phyloP scores from a whole-genome alignment of 2,113 vertebrate species.

The Sorex araneus region DNA sequence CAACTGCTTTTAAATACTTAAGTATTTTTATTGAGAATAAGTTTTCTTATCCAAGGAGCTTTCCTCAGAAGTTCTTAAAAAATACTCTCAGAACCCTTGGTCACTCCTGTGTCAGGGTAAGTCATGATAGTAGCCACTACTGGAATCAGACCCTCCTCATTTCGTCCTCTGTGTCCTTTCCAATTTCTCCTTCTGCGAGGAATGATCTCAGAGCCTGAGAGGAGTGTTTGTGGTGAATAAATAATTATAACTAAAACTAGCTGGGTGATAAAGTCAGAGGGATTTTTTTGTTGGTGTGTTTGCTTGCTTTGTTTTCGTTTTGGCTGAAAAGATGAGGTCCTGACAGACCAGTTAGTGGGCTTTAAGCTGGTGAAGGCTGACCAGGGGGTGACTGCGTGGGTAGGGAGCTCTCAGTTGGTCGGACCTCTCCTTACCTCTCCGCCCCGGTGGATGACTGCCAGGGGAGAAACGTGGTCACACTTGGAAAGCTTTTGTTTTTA shows the following conservation, averaged over 20 bases:
- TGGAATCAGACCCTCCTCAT: background rate
- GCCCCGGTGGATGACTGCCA: background rate
- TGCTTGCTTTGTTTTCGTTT: background rate
- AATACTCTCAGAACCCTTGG: background rate
- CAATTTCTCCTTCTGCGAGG: background rate
- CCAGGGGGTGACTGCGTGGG: background rate
- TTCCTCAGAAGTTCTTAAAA: background rate
- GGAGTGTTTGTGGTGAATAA: constrained; percentile 16
- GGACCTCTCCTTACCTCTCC: background rate
- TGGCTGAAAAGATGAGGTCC: background rate
- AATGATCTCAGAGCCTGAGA: background rate
- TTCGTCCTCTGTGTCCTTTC: background rate
- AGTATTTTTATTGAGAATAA: background rate
- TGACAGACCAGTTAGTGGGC: constrained; percentile 42
- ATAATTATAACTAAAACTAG: background rate
- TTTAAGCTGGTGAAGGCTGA: background rate
- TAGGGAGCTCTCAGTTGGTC: background rate
- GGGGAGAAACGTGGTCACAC: constrained; percentile 54
- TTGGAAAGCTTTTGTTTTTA: constrained; percentile 83
- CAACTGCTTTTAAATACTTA: constrained; percentile 38
- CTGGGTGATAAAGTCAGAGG: constrained; percentile 3
- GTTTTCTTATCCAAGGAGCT: too few relatives aligned
- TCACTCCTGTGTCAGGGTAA: background rate
- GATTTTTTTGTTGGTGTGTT: background rate
- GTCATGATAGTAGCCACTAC: background rate